Base-by-base conservation (phyloP, 2,888 invertebrate genomes). In the Isoperla grammatica region DNA sequence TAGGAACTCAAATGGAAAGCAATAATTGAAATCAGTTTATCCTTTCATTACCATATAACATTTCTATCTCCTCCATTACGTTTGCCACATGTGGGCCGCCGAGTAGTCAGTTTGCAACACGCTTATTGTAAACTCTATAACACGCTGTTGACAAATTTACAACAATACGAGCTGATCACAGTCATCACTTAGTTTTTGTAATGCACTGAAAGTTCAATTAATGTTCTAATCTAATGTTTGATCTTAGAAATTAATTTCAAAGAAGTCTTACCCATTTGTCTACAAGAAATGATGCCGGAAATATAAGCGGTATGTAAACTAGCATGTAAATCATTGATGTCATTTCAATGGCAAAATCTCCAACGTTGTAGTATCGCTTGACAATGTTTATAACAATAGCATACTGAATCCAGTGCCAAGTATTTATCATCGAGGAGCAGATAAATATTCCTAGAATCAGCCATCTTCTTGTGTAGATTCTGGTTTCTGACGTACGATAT, bases 321-420 rank as follows among this genome's bases (percentile, higher is more conserved):
- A 79, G 69, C 82, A 83, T 83, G 71, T 80, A 84, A 61, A 82
- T 74, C 77, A 83, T 80, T 22, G 81, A 80, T 9, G 81, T 75
- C 81, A 80, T 81, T 68, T 83, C 79, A 42, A 83, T 76, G 37
- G 75, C 71, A 13, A 68, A 57, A 39, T 66, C 62, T 12, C 62
- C 48, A 5, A 73, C 70, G 1, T 63, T 65, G 61, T 71, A 72
- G 61, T 70, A 69, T 19, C 65, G 48, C 3, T 56, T 59, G 13
- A 68, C 60, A 5, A 59, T 39, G 64, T 77, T 74, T 13, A 72
- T 72, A 55, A 80, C 78, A 63, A 79, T 79, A 62, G 77, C 74
- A 63, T 80, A 74, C 66, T 80, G 75, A 43, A 81, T 79, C 81
- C 81, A 81, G 64, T 81, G 81, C 64, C 78, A 78, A 17, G 79